Evolutionary conservation across 1,140 invertebrate species (phyloP), one percentile per base, ranked within the genome.

Genomic region (Drosophila biarmipes): DNA sequence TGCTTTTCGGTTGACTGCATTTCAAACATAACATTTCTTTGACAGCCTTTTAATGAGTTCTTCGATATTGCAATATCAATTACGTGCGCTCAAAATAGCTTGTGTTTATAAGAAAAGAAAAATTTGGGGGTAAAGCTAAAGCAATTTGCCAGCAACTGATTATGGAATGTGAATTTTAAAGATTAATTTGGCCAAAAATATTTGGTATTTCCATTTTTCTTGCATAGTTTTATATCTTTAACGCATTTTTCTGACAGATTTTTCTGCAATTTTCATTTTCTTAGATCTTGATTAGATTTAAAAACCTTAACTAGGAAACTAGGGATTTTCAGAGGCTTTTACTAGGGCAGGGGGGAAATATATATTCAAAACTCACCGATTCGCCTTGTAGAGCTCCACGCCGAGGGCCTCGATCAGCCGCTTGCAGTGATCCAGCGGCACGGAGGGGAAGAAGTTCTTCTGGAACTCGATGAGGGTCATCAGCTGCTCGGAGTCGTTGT

Each of bases 381-480:
- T 97, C 87, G 96, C 96, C 91, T 95, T 94, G 92, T 95, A 97
- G 11, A 97, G 93, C 55, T 96, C 95, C 72, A 97, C 93, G 49
- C 95, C 94, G 27, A 97, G 93, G 34, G 96, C 96, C 69, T 97
- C 95, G 19, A 97, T 94, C 53, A 96, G 94, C 73, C 96, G 94
- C 77, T 96, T 94, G 92, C 96, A 96, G 64, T 94, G 95, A 73
- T 95, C 93, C 38, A 96, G 93, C 68, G 94, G 93, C 48, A 96
- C 94, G 55, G 94, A 93, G 62, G 96, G 96, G 92, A 97, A 97
- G 93, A 96, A 97, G 91, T 96, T 94, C 76, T 94, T 94, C 53
- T 96, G 95, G 66, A 97, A 94, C 91, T 97, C 96, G 11, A 95
- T 95, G 54, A 97, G 93, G 1, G 96, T 96, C 94, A 97, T 96